Evolutionary conservation across 2,797 vertebrate genomes (phyloP), one percentile per base, ranked within the genome.

Genomic region (Pygocentrus nattereri): DNA sequence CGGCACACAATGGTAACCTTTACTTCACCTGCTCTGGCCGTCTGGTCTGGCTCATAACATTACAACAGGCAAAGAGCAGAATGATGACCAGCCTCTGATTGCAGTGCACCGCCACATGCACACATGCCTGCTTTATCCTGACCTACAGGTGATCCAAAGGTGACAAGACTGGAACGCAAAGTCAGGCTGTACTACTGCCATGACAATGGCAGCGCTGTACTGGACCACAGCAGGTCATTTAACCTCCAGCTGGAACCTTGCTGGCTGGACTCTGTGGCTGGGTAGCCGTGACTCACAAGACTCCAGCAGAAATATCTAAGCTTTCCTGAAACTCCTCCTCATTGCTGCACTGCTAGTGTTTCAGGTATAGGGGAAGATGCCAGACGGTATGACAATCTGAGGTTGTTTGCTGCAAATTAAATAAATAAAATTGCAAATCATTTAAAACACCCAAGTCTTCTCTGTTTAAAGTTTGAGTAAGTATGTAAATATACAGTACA

Each of bases 11-110:
- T 61, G 38, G 41, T 19, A 30, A 41, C 64, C 49, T 72, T 72
- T 38, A 72, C 58, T 71, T 80, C 21, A 84, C 58, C 82, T 76
- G 72, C 59, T 76, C 50, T 7, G 49, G 30, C 67, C 82, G 80
- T 84, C 74, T 80, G 82, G 13, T 72, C 38, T 75, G 65, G 34
- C 72, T 61, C 61, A 65, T 15, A 47, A 38, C 64, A 41, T 69
- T 61, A 71, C 65, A 80, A 52, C 34, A 62, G 50, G 30, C 74
- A 47, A 69, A 64, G 31, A 80, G 64, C 58, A 64, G 23, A 71
- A 70, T 54, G 50, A 80, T 70, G 65, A 67, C 19, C 69, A 74
- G 74, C 62, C 47, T 61, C 61, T 23, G 71, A 69, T 56, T 52
- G 70, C 49, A 61, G n/a, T 38, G 18, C 52, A 65, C 27, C 25